These are phyloP conservation scores for Oreochromis niloticus DNA, from an alignment of 2,113 vertebrate genomes.

Conservation along the genomic window DNA sequence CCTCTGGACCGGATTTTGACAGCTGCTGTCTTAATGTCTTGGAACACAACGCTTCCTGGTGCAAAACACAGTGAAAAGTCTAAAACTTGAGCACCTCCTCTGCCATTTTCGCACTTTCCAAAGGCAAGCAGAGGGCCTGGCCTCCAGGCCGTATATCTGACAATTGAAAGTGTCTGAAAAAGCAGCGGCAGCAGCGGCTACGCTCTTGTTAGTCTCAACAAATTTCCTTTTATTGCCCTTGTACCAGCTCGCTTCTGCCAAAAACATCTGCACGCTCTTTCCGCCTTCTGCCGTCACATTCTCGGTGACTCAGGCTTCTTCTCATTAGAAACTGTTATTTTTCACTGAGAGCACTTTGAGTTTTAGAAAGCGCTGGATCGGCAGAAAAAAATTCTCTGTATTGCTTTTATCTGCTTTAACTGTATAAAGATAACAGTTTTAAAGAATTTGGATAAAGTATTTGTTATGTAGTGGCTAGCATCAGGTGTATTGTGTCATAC, in stretches of 20 bases:
- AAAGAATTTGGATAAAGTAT: background rate
- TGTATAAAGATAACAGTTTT: background rate
- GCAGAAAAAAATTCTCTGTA: background rate
- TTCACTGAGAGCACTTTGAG: background rate
- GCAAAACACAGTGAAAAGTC: background rate
- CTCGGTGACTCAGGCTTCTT: background rate
- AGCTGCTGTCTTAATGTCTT: background rate
- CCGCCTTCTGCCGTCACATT: background rate
- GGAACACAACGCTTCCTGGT: background rate
- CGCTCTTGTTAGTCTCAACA: background rate
- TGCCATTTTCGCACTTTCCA: background rate
- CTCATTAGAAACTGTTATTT: rapidly evolving
- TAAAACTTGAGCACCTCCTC: rapidly evolving
- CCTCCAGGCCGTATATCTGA: background rate
- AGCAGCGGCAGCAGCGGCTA: background rate
- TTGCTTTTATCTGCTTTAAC: background rate
- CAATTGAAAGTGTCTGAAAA: background rate
- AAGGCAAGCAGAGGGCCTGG: background rate
- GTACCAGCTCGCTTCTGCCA: background rate
- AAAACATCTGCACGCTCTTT: background rate
- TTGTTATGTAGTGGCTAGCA: background rate
- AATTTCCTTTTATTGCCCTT: background rate
- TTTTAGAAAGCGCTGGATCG: background rate
- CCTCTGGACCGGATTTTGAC: background rate
- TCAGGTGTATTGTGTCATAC: background rate